Conservation (phyloP, 2,113 vertebrate genomes). For the Parus major region DNA sequence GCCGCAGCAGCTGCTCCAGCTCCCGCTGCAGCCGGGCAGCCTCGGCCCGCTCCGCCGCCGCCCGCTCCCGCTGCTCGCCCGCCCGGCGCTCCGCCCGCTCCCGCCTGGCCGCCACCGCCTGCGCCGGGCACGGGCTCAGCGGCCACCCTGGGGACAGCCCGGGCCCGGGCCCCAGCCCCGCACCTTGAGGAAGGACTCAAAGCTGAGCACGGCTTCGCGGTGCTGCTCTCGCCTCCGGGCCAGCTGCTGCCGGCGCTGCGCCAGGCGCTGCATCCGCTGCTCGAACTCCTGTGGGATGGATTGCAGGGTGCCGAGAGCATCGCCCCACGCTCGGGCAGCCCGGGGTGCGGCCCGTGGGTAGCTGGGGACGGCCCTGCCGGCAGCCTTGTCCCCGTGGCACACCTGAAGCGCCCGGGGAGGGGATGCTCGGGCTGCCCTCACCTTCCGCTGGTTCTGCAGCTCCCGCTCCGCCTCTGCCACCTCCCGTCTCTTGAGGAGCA, state of each 20-base stretch:
- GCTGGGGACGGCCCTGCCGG: fast-evolving
- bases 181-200: constrained; percentile 78
- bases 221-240: constrained; percentile 49
- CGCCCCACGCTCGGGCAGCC: fast-evolving
- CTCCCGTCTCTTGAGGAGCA: constrained; percentile 75
- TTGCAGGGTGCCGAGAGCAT: fast-evolving
- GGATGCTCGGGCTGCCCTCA: background rate
- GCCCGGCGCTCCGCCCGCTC: constrained; percentile 14
- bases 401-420: background rate
- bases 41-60: constrained; percentile 11
- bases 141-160: fast-evolving
- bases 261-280: constrained; percentile 57
- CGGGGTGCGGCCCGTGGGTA: fast-evolving
- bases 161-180: fast-evolving
- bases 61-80: background rate
- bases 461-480: background rate
- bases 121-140: background rate
- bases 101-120: background rate
- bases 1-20: background rate
- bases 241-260: constrained; percentile 53
- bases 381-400: fast-evolving
- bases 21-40: constrained; percentile 29
- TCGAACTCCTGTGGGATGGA: constrained; percentile 62
- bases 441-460: constrained; percentile 69
- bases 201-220: constrained; percentile 37